A percentile compares a stretch with the other conserved stretches of the same genome.
Evolutionary conservation across 2,113 vertebrate species (phyloP).

Genomic region (Acrocephalus kingi): DNA sequence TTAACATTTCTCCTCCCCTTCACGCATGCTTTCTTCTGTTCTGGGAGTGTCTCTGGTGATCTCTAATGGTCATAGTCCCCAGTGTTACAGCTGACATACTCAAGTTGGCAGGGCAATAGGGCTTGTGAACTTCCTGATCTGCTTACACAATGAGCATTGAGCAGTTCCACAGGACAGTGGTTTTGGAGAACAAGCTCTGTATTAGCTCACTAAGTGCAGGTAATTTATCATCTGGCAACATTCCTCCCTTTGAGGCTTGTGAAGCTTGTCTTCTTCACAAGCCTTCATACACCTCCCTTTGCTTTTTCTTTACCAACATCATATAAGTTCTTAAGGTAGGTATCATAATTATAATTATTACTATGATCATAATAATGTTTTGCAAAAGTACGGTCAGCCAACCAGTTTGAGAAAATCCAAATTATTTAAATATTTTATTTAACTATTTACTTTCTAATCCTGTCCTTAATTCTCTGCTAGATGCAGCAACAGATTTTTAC

Average conservation of each 20-base stretch:
- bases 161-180: not conserved
- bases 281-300: not conserved
- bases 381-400: not conserved
- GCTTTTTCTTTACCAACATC: not conserved
- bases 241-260: not conserved
- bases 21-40: not conserved
- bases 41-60: not conserved
- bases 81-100: not conserved
- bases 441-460: not conserved
- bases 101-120: fast-evolving
- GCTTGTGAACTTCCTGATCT: not conserved
- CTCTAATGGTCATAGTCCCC: not conserved
- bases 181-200: not conserved
- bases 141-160: too few species aligned
- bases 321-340: not conserved
- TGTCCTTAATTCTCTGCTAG: not conserved
- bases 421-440: not conserved
- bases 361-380: not conserved
- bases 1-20: not conserved
- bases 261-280: not conserved
- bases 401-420: not conserved
- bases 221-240: not conserved
- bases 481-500: not conserved
- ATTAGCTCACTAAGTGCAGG: not conserved
- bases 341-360: not conserved